Evolutionary conservation across 2,113 vertebrate genomes (phyloP).

Genomic region (Pituophis catenifer): DNA sequence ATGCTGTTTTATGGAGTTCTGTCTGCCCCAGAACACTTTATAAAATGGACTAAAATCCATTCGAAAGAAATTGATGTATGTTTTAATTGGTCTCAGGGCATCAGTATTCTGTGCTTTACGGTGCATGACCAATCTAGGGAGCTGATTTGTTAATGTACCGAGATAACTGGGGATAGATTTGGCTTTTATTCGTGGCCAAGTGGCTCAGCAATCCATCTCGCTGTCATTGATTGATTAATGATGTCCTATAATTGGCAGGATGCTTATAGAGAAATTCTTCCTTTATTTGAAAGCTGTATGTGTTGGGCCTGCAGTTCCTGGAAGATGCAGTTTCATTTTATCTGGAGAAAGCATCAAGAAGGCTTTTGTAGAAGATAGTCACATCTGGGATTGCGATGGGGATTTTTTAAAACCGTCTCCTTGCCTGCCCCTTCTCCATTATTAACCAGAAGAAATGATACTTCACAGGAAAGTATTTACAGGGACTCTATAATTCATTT

Average conservation of each 20-base stretch:
- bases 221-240: slow-evolving; percentile 74
- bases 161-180: slow-evolving; percentile 54
- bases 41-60: slow-evolving; percentile 24
- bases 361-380: background rate
- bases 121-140: slow-evolving; percentile 55
- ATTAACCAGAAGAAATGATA: background rate
- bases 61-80: slow-evolving; percentile 69
- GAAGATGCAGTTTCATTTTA: background rate
- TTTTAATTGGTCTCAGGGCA: slow-evolving; percentile 63
- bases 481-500: background rate
- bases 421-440: rapidly evolving
- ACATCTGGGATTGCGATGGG: background rate
- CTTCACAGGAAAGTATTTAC: background rate
- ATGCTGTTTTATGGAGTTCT: background rate
- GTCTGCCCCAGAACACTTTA: background rate
- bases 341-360: background rate
- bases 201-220: slow-evolving; percentile 58
- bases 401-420: background rate
- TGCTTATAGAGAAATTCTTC: slow-evolving; percentile 42
- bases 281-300: background rate
- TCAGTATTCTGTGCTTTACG: slow-evolving; percentile 69
- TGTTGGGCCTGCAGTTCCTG: background rate
- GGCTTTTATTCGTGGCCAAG: slow-evolving; percentile 49
- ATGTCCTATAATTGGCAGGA: slow-evolving; percentile 61
- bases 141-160: slow-evolving; percentile 62